phyloP scores from a whole-genome alignment of 2,888 invertebrate genomes.

The Cephus runcator region DNA sequence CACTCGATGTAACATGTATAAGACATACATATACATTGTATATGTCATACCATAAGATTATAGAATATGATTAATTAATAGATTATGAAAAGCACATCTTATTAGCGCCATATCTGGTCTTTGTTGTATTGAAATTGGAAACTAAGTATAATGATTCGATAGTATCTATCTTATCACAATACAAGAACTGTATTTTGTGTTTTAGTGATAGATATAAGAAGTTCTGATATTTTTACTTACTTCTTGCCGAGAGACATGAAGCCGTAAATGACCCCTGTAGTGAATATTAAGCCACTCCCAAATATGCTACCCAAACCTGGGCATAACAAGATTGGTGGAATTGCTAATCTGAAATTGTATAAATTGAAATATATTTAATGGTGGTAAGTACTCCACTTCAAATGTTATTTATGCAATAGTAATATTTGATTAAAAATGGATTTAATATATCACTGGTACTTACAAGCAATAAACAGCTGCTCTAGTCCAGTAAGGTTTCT shows the following conservation, averaged over 20 bases:
- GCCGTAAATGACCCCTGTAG: constrained; percentile 89
- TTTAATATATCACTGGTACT: constrained; percentile 62
- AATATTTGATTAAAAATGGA: neutral
- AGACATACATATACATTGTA: neutral
- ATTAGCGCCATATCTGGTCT: neutral
- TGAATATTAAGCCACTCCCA: constrained; percentile 89
- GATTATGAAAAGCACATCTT: neutral
- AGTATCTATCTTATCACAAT: neutral
- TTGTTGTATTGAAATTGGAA: neutral
- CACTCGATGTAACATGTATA: neutral
- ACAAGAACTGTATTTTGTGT: constrained; percentile 17
- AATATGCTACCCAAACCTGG: constrained; percentile 81
- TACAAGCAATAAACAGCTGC: constrained; percentile 87
- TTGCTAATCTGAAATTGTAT: constrained; percentile 73
- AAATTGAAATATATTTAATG: neutral
- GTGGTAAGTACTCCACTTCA: neutral
- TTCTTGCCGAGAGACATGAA: constrained; percentile 96
- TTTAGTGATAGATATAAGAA: constrained; percentile 13
- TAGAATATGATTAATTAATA: neutral
- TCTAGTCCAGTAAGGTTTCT: constrained; percentile 89
- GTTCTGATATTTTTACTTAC: constrained; percentile 72
- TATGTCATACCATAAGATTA: no score
- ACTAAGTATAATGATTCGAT: neutral
- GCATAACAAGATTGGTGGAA: constrained; percentile 85
- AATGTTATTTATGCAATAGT: neutral